Evolutionary conservation across 2,888 invertebrate species (phyloP), one percentile per base, ranked within the genome.

Genomic region (Ophonus ardosiacus): DNA sequence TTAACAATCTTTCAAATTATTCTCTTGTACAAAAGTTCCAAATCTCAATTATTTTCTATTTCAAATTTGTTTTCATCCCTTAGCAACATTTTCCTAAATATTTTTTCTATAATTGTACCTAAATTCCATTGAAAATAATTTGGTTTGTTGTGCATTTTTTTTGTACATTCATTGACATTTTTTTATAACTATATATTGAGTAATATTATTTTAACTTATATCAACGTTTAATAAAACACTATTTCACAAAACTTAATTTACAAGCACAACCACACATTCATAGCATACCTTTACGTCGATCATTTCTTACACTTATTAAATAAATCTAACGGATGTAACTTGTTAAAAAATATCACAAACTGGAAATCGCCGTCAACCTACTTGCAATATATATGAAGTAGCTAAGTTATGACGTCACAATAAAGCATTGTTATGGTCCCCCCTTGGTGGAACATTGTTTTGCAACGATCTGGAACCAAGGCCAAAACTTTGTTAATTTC

Each of bases 311-410:
- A 78, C 56, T 24, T 15, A 61, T 65, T 17, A 40, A 81, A 59
- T 61, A 81, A n/a, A 7, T 63, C 61, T 57, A 56, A 57, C 57
- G 15, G 31, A 78, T 78, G 10, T 5, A 57, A 78, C 56, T 57
- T 57, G 56, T 24, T 78, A 85, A 87, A 86, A 87, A 85, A 85
- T 86, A 83, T 82, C 85, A 87, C 87, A 86, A 85, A 89, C 89
- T 89, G 87, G 86, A 86, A 85, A 85, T 86, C 86, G 87, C 86
- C 79, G 80, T 86, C 86, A 87, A 86, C 88, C 88, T 87, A 88
- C 88, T 89, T 89, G 88, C 88, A 88, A 88, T 90, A 89, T 89
- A 89, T 89, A 89, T 87, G 88, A 85, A 86, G 79, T 88, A 89
- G 88, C 89, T 88, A 88, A 65, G 51, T 17, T 63, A 51, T 84